phyloP scores from a whole-genome alignment of 2,888 invertebrate genomes.

The Oasisia sp. region DNA sequence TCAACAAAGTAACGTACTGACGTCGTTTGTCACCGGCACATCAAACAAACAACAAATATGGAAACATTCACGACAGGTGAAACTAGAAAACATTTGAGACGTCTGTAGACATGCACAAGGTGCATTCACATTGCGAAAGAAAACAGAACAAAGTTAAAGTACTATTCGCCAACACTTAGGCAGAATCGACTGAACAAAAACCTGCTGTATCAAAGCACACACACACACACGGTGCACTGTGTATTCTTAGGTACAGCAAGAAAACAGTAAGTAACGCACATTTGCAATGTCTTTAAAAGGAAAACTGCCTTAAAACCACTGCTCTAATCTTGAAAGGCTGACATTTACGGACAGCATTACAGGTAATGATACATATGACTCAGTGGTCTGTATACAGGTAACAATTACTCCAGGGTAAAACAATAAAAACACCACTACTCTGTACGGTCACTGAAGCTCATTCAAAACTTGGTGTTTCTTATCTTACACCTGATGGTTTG shows the following conservation, averaged over 20 bases:
- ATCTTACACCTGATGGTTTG: not conserved
- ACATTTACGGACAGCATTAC: not conserved
- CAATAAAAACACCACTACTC: not conserved
- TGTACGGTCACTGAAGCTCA: not conserved
- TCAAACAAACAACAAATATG: not conserved
- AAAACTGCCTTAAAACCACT: not conserved
- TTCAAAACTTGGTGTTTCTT: not conserved
- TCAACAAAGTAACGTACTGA: not conserved
- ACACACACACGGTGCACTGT: not conserved
- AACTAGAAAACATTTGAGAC: not conserved
- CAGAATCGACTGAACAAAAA: not conserved
- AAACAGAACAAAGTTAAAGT: not conserved
- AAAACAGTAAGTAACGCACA: not conserved
- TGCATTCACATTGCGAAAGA: not conserved
- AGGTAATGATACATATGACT: not conserved
- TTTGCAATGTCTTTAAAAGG: not conserved
- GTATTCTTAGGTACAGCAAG: not conserved
- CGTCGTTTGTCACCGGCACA: not conserved
- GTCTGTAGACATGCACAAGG: conserved; percentile 8
- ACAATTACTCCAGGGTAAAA: not conserved
- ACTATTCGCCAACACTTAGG: not conserved
- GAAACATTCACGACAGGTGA: not conserved
- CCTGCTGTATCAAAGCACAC: not conserved
- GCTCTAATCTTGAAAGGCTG: not conserved
- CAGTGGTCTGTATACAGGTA: not conserved